Evolutionary conservation across 2,797 vertebrate species (phyloP).

Genomic region (Scyliorhinus canicula): DNA sequence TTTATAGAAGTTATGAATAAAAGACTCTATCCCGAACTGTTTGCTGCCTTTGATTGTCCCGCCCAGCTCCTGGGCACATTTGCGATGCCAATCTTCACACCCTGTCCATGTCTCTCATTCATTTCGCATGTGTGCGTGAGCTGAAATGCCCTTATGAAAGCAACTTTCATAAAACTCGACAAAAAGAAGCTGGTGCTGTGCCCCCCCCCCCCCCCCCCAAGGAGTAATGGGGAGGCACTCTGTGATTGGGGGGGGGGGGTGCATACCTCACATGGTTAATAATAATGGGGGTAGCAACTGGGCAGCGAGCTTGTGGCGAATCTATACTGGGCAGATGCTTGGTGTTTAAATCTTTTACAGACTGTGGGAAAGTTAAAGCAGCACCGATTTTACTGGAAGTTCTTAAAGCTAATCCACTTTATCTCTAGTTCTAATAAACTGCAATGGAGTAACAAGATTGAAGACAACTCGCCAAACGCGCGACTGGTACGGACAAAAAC

Average conservation of each 20-base stretch:
- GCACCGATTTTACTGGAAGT: background rate
- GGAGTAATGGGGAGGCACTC: background rate
- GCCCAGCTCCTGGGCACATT: background rate
- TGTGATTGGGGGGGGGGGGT: too few relatives aligned
- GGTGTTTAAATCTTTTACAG: background rate
- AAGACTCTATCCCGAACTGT: background rate
- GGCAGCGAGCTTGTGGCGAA: background rate
- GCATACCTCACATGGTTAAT: background rate
- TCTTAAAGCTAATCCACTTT: background rate
- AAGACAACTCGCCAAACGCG: background rate
- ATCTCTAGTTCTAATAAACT: background rate
- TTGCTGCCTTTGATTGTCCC: background rate
- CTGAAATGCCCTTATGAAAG: background rate
- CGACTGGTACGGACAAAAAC: background rate
- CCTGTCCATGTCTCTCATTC: background rate
- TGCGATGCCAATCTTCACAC: background rate
- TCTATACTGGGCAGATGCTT: background rate
- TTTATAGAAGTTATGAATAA: slow-evolving; percentile 31
- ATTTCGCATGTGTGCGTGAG: background rate
- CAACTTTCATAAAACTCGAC: background rate
- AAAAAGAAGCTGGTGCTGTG: too few relatives aligned
- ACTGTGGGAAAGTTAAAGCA: background rate
- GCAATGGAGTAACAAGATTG: background rate
- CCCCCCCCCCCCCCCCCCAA: too few relatives aligned
- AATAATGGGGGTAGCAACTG: background rate